Base-by-base conservation (phyloP, 2,113 vertebrate genomes). In the Scortum barcoo region DNA sequence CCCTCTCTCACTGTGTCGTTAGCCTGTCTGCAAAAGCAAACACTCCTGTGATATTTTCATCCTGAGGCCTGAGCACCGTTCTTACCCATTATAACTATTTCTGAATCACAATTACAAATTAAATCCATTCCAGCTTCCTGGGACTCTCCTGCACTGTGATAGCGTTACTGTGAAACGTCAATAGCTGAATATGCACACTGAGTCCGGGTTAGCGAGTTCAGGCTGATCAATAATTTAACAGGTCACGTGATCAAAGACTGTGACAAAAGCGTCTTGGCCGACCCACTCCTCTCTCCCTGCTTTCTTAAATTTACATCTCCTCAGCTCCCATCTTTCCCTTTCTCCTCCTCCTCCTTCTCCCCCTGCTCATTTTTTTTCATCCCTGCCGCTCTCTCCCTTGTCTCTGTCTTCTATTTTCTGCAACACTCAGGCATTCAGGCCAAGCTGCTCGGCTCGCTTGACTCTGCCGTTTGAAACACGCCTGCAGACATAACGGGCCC, bases 361-460 rank as follows among this genome's bases (percentile, higher is more conserved):
- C 16, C 20, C 30, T 12, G 24, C 58, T 89, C 51, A 28, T 79
- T 46, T 67, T 83, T 72, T 48, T 63, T 51, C 81, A 71, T 88
- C 80, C 38, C 74, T 78, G 54, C 53, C 70, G 56, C 79, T 72
- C 36, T 76, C 76, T 87, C 38, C 20, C 67, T n/a, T 20, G 19
- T 68, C 68, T 54, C 80, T 50, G 20, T 62, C 69, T 46, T 89
- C 92, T 93, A 93, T 94, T 93, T 93, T 92, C 77, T 89, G 93
- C 76, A 89, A 69, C 88, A 88, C 90, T 93, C 74, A 87, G 70
- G 72, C 71, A 91, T 87, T 92, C 90, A 91, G 90, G 88, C 83
- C 72, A 22, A 76, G 81, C 69, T 60, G 79, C 51, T 88, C 83
- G 42, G 66, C 68, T 75, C 51, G 3, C 70, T 72, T 16, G n/a